These are phyloP conservation scores for Promerops cafer DNA, from an alignment of 2,113 vertebrate genomes.

Conservation along the genomic window DNA sequence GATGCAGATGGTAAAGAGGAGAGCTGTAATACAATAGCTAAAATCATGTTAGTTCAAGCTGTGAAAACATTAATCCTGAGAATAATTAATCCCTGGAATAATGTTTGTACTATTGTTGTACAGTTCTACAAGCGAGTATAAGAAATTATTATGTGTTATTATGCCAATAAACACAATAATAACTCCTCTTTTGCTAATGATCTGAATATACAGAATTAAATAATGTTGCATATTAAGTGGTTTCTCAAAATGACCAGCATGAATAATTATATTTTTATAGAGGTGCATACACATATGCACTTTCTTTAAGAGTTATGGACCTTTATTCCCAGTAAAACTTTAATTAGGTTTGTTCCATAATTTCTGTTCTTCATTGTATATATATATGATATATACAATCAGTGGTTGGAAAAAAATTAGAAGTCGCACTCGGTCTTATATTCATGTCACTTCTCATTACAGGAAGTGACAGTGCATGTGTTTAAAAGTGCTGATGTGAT, in stretches of 20 bases:
- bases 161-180: not conserved
- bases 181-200: not conserved
- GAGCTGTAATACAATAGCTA: not conserved
- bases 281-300: not conserved
- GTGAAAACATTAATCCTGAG: not conserved
- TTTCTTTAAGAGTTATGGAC: not conserved
- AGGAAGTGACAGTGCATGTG: not conserved
- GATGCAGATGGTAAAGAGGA: not conserved
- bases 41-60: not conserved
- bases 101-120: not conserved
- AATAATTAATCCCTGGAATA: not conserved
- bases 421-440: not conserved
- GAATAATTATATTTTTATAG: not conserved
- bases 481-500: not conserved
- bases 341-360: not conserved
- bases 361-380: not conserved
- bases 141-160: not conserved
- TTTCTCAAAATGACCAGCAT: not conserved
- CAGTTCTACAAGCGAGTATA: not conserved
- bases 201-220: not conserved
- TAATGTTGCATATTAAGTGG: not conserved
- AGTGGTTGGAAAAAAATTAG: not conserved
- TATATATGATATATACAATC: not conserved
- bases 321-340: not conserved
- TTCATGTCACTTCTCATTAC: not conserved